Conservation (phyloP, 2,113 vertebrate genomes). For the Oreocharis arfaki region DNA sequence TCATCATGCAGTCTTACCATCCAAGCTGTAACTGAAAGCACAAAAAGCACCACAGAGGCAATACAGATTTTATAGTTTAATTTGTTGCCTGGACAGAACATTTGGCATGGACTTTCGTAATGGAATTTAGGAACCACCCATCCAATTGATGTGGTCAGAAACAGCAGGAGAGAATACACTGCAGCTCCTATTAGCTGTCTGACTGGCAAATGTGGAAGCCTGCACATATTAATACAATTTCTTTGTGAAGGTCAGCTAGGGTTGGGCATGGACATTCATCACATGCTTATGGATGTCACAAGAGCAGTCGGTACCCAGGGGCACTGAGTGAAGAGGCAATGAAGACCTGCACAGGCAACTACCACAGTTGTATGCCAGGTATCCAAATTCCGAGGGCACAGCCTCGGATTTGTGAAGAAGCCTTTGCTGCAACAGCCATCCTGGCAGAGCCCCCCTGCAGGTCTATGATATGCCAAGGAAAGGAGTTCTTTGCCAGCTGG, state of each 20-base stretch:
- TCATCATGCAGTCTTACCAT: background rate
- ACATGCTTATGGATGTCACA: background rate
- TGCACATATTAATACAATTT: too few species aligned
- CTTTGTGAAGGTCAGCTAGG: background rate
- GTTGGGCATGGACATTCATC: background rate
- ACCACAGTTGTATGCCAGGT: accelerated
- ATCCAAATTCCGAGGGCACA: background rate
- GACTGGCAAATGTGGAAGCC: background rate
- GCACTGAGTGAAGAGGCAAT: background rate
- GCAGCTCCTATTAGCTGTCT: background rate
- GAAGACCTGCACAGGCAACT: background rate
- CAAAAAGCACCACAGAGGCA: background rate
- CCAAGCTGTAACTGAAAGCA: background rate
- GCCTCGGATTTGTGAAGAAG: background rate
- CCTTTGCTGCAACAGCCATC: background rate
- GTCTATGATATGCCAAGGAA: background rate
- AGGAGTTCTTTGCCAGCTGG: background rate
- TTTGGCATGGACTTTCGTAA: background rate
- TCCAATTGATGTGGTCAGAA: background rate
- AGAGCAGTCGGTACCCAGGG: accelerated
- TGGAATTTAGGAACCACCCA: background rate
- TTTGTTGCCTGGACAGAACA: background rate
- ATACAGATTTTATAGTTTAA: background rate
- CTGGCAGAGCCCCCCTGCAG: background rate
- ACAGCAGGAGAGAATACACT: background rate